A percentile compares a stretch with the other conserved stretches of the same genome.
Evolutionary conservation across 2,888 invertebrate species (phyloP).

Genomic region (Orchesellides sinensis): DNA sequence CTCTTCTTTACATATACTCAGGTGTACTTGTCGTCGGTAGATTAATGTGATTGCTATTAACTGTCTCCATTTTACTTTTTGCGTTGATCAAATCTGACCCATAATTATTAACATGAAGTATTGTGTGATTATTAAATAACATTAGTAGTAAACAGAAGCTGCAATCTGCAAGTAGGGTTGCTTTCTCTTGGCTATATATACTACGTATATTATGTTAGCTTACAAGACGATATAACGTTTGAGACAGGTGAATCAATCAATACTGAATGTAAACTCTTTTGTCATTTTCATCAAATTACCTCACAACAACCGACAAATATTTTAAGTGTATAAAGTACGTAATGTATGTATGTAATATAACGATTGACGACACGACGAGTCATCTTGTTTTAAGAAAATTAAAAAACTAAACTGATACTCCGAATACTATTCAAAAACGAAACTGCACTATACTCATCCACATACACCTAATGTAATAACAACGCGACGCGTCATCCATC

Average conservation of each 20-base stretch:
- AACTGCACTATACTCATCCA: background rate
- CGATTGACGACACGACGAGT: background rate
- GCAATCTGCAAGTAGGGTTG: too few species aligned
- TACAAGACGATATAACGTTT: too few species aligned
- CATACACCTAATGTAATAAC: background rate
- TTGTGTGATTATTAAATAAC: too few species aligned
- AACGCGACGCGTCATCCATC: background rate
- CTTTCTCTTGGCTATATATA: too few species aligned
- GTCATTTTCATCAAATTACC: background rate
- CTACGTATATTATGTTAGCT: too few species aligned
- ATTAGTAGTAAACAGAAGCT: too few species aligned
- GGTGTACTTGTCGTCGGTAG: too few species aligned
- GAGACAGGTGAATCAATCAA: constrained; percentile 19
- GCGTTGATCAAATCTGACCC: too few species aligned
- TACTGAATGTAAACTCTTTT: constrained; percentile 15
- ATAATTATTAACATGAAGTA: too few species aligned
- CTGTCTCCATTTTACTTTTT: too few species aligned
- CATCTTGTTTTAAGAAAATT: background rate
- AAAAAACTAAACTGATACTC: constrained; percentile 5
- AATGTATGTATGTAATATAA: background rate
- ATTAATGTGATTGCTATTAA: too few species aligned
- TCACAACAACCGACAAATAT: background rate
- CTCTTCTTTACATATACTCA: too few species aligned
- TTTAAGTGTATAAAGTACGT: background rate
- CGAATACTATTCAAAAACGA: background rate